Base-by-base conservation (phyloP, 2,797 vertebrate genomes). In the Chaetodon trifasciatus region DNA sequence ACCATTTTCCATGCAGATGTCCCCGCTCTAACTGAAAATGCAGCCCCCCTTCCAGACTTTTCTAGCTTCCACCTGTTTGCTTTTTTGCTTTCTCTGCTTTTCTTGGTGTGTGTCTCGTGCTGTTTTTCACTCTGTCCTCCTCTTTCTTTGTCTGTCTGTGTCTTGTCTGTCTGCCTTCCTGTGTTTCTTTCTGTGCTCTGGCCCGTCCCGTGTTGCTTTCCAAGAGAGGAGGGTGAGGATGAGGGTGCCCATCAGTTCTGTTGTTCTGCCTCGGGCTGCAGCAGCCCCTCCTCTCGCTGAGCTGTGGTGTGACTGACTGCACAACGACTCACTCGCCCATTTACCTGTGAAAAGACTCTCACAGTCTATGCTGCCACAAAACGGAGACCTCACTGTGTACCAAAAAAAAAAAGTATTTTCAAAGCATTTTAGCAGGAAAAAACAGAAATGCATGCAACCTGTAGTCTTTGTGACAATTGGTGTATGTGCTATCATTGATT, bases 241-340 rank as follows among this genome's bases (percentile, higher is more conserved):
- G 96, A 96, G 92, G 94, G 93, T 53, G 94, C 94, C 93, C 97
- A 97, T 94, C 97, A 96, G 93, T 97, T 97, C 94, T 97, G 97
- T 94, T 97, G 96, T 88, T 94, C 96, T 40, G 96, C 97, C 90
- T 97, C 96, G n/a, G 96, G 96, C 94, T 97, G 96, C 96, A 97
- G 96, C 78, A 97, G 97, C 91, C 96, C 97, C 79, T 97, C 97
- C 92, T 97, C 97, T 89, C 96, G 96, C 93, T 97, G 96, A 97
- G 70, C 95, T 6, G 75, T 81, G 78, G 80, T 70, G 79, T 58
- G 75, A 81, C 79, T 49, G 81, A 56, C 87, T 44, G 10, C 70
- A 49, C 73, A 6, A 76, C 77, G 63, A 70, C 86, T 86, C 69
- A 6, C 72, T 81, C 52, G 55, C 72, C 75, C 66, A 8, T 70